Evolutionary conservation across 2,797 vertebrate genomes (phyloP).

Genomic region (Xerus rutilus): DNA sequence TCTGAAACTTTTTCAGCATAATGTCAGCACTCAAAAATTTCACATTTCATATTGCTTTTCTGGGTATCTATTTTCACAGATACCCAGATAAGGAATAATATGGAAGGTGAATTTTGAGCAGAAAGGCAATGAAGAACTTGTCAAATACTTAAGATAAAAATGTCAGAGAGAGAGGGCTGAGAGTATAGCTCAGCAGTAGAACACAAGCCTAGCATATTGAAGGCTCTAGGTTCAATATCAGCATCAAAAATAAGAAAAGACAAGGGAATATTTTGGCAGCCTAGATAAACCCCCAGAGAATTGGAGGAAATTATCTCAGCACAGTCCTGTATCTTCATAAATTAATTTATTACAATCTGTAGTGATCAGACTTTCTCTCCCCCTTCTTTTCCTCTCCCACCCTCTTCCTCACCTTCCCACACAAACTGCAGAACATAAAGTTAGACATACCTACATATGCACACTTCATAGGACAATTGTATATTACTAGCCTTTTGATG

Average conservation of each 20-base stretch:
- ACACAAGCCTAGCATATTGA: background rate
- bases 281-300: background rate
- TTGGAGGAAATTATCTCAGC: background rate
- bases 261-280: background rate
- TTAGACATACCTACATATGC: background rate
- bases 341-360: background rate
- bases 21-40: slow-evolving; percentile 11
- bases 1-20: background rate
- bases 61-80: background rate
- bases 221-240: background rate
- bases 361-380: background rate
- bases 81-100: slow-evolving; percentile 16
- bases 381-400: background rate
- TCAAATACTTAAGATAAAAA: slow-evolving; percentile 55
- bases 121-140: slow-evolving; percentile 44
- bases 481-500: background rate
- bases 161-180: background rate
- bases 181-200: background rate
- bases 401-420: background rate
- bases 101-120: slow-evolving; percentile 47
- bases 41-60: background rate
- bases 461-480: background rate
- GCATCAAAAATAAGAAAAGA: background rate
- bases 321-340: background rate
- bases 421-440: background rate